These are phyloP conservation scores for Sus scrofa DNA, from an alignment of 2,113 vertebrate species.

Conservation along the genomic window T2T-Sscrofa CM000812.6:283432001-283432500, in stretches of 20 bases:
- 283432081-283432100: too few relatives aligned
- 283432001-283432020: too few relatives aligned
- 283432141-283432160: neutral
- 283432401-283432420: neutral
- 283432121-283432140: rapidly evolving
- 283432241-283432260: neutral
- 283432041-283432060: too few relatives aligned
- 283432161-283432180: neutral
- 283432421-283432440: neutral
- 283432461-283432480: neutral
- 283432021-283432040: too few relatives aligned
- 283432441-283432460: neutral
- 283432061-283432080: too few relatives aligned
- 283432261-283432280: neutral
- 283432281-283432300: neutral
- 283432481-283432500: neutral
- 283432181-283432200: neutral
- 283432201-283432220: neutral
- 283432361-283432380: neutral
- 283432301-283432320: rapidly evolving
- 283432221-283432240: neutral
- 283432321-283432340: neutral
- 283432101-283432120: too few relatives aligned
- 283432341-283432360: neutral
- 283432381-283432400: neutral